phyloP scores from a whole-genome alignment of 2,797 vertebrate species.

The Chelmon rostratus region DNA sequence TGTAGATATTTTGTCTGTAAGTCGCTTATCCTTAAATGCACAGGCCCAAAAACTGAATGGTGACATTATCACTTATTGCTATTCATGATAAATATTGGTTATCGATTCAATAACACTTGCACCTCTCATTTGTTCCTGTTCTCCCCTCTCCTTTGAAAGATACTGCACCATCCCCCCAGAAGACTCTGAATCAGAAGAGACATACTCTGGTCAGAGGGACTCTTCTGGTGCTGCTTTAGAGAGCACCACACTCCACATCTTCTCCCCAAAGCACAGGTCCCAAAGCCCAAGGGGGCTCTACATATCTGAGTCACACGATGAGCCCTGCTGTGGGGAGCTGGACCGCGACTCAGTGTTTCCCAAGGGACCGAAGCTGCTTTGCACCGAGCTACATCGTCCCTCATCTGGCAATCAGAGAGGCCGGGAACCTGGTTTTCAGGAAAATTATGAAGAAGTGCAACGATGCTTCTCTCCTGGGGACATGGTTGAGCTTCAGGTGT shows the following conservation, averaged over 20 bases:
- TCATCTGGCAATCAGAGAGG: constrained; percentile 60
- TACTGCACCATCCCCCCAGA: constrained; percentile 61
- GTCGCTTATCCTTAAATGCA: neutral
- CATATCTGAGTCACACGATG: constrained; percentile 79
- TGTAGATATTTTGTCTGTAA: neutral
- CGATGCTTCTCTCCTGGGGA: constrained; percentile 78
- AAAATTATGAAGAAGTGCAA: constrained; percentile 46
- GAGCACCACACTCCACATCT: constrained; percentile 89
- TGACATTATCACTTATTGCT: neutral
- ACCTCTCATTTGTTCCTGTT: constrained; percentile 10
- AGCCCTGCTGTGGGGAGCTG: constrained; percentile 70
- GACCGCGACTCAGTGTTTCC: constrained; percentile 71
- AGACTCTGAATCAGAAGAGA: constrained; percentile 80
- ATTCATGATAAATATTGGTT: neutral
- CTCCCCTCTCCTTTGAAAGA: constrained; percentile 61
- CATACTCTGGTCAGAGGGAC: constrained; percentile 60
- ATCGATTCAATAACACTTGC: neutral
- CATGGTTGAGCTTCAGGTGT: constrained; percentile 91
- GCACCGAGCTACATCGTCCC: constrained; percentile 71
- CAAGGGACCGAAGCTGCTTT: constrained; percentile 60
- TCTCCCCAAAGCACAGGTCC: constrained; percentile 65
- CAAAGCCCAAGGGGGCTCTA: constrained; percentile 77
- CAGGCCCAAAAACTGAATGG: fast-evolving
- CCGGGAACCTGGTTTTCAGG: constrained; percentile 50
- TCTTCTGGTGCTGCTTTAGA: constrained; percentile 73